Base-by-base conservation (phyloP, 92 coral and sea anemone genomes). In the Nematostella vectensis region DNA sequence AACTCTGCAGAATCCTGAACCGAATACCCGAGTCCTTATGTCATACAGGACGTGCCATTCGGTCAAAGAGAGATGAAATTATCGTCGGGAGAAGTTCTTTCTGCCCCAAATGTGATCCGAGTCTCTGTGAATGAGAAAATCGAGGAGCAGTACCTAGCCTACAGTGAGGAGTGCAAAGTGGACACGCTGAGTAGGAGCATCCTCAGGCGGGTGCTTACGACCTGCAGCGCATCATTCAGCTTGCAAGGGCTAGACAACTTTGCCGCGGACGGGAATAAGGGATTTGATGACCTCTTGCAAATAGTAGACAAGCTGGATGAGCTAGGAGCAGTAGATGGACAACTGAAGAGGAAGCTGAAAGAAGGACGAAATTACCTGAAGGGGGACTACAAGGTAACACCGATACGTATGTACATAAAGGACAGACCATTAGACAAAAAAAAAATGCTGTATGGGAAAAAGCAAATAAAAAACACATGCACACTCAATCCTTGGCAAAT, bases 331-430 rank as follows among this genome's bases (percentile, higher is more conserved):
- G 27, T 10, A 28, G 57, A 27, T 11, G 31, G 36, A 24, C 25
- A 63, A 17, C 39, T 63, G 11, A 30, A 63, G 47, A 25, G 26
- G 36, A 29, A 26, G 26, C 64, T 63, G 3, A 51, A 51, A 55
- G 48, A 27, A 24, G 58, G 62, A 31, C 62, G 63, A 57, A 60
- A 44, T 31, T 71, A 71, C 28, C 28, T 71, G 24, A 71, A 71
- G 44, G 39, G 43, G 29, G 72, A 71, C 54, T 63, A 38, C 57
- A 62, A 71, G 43, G 78, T 63, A 43, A 30, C 48, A 25, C n/a
- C n/a, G n/a, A n/a, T n/a, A n/a, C n/a, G n/a, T n/a, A n/a, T n/a
- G n/a, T n/a, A n/a, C n/a, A n/a, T n/a, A n/a, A n/a, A n/a, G n/a
- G n/a, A n/a, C n/a, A n/a, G n/a, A n/a, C n/a, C n/a, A n/a, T n/a